These are phyloP conservation scores for Pseudomugil gertrudae DNA, from an alignment of 2,797 vertebrate genomes.

Conservation along the genomic window DNA sequence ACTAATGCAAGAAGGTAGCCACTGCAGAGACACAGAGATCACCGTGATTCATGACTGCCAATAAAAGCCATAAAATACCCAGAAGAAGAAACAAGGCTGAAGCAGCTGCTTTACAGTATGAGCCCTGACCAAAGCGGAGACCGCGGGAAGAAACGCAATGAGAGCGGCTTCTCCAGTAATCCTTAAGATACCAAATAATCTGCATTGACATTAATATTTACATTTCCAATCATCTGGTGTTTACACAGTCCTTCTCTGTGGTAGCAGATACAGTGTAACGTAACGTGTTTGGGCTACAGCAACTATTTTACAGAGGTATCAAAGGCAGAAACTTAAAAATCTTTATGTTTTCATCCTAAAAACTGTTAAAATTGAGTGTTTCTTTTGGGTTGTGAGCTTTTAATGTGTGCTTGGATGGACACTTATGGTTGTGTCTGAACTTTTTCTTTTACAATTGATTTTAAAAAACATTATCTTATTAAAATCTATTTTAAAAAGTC, in stretches of 20 bases:
- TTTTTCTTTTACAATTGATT: slow-evolving; percentile 1
- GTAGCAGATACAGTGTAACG: slow-evolving; percentile 9
- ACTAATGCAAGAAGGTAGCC: slow-evolving; percentile 43
- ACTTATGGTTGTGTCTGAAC: background rate
- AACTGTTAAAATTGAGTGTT: background rate
- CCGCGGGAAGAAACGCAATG: slow-evolving; percentile 37
- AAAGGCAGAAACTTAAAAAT: background rate
- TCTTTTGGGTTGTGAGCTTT: background rate
- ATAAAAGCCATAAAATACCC: slow-evolving; percentile 62
- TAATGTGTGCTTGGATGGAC: background rate
- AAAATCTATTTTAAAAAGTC: no score
- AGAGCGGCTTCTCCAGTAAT: slow-evolving; percentile 28
- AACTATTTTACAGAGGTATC: background rate
- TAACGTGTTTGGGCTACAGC: background rate
- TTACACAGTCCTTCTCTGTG: background rate
- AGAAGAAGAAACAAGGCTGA: slow-evolving; percentile 47
- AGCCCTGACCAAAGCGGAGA: slow-evolving; percentile 34
- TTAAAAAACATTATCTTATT: background rate
- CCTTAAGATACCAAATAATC: slow-evolving; percentile 49
- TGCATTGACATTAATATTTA: slow-evolving; percentile 45
- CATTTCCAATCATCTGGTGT: slow-evolving; percentile 30
- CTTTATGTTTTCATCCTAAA: background rate
- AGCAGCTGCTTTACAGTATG: slow-evolving; percentile 35
- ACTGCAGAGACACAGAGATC: slow-evolving; percentile 57
- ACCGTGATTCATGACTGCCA: slow-evolving; percentile 65